Conservation (phyloP, 2,797 vertebrate species). For the Tinamus major region DNA sequence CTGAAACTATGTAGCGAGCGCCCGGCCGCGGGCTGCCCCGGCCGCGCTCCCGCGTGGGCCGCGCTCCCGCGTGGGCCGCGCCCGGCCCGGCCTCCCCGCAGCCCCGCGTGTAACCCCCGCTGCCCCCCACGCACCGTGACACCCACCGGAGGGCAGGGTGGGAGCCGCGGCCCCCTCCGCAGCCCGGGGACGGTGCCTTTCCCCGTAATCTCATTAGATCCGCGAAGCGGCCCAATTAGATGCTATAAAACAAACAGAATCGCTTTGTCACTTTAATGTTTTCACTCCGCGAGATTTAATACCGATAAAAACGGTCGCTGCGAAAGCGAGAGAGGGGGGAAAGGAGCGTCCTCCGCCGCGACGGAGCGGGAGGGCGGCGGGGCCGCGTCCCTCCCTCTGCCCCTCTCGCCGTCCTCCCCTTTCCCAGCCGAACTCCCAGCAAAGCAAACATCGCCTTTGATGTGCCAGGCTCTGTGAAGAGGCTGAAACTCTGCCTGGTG, state of each 20-base stretch:
- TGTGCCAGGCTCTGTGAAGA: neutral
- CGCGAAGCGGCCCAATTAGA: slow-evolving; percentile 30
- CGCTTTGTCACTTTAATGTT: slow-evolving; percentile 7
- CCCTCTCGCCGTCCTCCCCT: neutral
- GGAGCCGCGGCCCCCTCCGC: slow-evolving; percentile 16
- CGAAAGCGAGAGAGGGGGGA: neutral
- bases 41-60: neutral
- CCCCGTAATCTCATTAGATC: slow-evolving; percentile 65
- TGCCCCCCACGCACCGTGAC: too few species aligned
- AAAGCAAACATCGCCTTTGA: slow-evolving; percentile 56
- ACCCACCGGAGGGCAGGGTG: too few species aligned
- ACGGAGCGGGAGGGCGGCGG: neutral
- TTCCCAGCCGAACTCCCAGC: slow-evolving; percentile 5
- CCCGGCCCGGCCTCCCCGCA: too few species aligned
- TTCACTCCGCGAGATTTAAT: slow-evolving; percentile 50
- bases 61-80: too few species aligned
- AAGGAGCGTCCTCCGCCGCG: too few species aligned
- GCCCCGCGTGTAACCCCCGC: too few species aligned
- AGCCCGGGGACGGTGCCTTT: slow-evolving; percentile 4
- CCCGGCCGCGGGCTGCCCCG: neutral
- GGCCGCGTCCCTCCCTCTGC: neutral
- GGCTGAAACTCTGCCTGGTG: neutral
- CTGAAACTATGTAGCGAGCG: neutral
- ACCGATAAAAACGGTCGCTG: slow-evolving; percentile 36
- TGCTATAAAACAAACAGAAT: slow-evolving; percentile 33